Evolutionary conservation across 2,888 invertebrate genomes (phyloP).

Genomic region (Sturmia bella): DNA sequence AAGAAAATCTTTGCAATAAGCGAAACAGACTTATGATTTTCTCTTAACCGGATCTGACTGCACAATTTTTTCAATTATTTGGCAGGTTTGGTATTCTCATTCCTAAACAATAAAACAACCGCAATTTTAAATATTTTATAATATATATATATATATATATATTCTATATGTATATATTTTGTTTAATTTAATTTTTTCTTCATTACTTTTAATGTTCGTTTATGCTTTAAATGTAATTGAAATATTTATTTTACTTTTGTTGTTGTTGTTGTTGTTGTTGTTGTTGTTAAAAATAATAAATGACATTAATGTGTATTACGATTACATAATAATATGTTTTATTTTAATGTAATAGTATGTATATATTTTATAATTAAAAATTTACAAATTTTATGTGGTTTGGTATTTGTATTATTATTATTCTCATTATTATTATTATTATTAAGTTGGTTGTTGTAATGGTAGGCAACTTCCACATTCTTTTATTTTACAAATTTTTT

Average conservation of each 20-base stretch:
- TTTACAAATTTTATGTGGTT: conserved; percentile 43
- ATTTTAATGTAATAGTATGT: conserved; percentile 45
- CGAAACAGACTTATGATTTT: no score
- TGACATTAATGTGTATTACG: conserved; percentile 58
- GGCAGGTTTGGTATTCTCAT: no score
- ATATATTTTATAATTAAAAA: conserved; percentile 43
- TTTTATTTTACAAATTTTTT: no score
- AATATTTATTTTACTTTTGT: conserved; percentile 54
- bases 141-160: conserved; percentile 60
- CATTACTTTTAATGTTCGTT: conserved; percentile 49
- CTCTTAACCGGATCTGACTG: neutral
- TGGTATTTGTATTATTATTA: neutral
- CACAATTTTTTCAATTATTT: neutral
- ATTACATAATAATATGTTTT: conserved; percentile 50
- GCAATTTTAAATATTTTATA: conserved; percentile 45
- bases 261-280: no score
- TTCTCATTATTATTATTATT: conserved; percentile 14
- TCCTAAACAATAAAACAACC: conserved; percentile 43
- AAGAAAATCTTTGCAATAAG: no score
- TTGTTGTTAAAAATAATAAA: conserved; percentile 64
- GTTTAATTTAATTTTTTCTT: conserved; percentile 50
- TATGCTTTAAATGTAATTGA: conserved; percentile 61
- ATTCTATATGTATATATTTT: conserved; percentile 65
- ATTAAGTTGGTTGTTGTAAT: neutral
- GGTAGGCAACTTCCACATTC: no score